Evolutionary conservation across 35 echinoderm and acorn worm genomes (phyloP).

Genomic region (Stichopus chloronotus): DNA sequence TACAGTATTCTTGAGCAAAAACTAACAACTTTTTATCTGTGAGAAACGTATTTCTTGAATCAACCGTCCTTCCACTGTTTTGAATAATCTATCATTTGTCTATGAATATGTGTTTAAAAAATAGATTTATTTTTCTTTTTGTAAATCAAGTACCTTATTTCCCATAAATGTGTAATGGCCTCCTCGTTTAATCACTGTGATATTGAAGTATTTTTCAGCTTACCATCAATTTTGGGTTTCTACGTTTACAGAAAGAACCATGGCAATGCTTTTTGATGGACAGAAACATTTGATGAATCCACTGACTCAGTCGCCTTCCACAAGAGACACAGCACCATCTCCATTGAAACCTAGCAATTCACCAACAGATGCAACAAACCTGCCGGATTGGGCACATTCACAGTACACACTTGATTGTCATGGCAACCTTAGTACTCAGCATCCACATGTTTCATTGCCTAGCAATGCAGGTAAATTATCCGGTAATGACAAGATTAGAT

Average conservation of each 20-base stretch:
- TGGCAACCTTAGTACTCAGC: constrained; percentile 45
- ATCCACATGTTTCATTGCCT: not conserved
- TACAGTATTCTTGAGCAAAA: too few relatives aligned
- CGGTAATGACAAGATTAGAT: not conserved
- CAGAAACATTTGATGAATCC: constrained; percentile 8
- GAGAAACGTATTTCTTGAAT: too few relatives aligned
- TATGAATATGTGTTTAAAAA: too few relatives aligned
- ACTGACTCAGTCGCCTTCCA: not conserved
- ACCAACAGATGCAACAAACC: not conserved
- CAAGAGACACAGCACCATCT: constrained; percentile 42
- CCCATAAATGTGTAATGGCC: too few relatives aligned
- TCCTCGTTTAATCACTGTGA: too few relatives aligned
- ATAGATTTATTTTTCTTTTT: too few relatives aligned
- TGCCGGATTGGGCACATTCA: constrained; percentile 31
- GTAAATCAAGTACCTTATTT: too few relatives aligned
- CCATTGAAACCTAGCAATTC: constrained; percentile 23
- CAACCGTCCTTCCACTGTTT: too few relatives aligned
- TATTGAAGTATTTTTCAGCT: too few relatives aligned
- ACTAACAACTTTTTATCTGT: too few relatives aligned
- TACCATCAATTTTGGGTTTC: too few relatives aligned
- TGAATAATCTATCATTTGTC: too few relatives aligned
- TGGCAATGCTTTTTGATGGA: constrained; percentile 12
- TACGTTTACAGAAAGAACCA: not conserved
- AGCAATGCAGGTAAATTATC: not conserved
- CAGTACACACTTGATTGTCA: constrained; percentile 27